A percentile compares a stretch with the other conserved stretches of the same genome.
Evolutionary conservation across 2,113 vertebrate species (phyloP).

Genomic region (Toxotes jaculatrix): DNA sequence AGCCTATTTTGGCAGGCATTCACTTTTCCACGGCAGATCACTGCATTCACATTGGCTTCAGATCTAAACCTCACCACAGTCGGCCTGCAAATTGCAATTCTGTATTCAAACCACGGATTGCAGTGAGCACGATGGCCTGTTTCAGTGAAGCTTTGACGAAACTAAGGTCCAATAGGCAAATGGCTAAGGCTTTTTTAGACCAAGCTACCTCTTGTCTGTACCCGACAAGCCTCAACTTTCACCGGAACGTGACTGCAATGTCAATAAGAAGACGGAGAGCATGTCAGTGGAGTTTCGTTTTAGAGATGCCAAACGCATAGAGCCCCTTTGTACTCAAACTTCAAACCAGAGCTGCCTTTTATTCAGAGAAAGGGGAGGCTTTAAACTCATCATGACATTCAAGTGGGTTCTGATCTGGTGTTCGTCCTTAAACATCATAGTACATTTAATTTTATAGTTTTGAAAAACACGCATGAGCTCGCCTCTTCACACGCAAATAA

Average conservation of each 20-base stretch:
- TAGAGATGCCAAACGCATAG: conserved; percentile 76
- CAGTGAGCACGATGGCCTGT: conserved; percentile 1
- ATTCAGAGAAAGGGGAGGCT: conserved; percentile 24
- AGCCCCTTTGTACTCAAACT: conserved; percentile 78
- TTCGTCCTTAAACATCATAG: conserved; percentile 2
- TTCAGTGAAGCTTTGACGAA: conserved; percentile 37
- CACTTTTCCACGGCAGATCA: conserved; percentile 41
- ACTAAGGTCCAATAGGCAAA: conserved; percentile 41
- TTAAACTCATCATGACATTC: conserved; percentile 26
- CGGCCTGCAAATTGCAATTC: conserved; percentile 34
- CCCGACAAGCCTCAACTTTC: conserved; percentile 83
- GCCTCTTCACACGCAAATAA: background rate
- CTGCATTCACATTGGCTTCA: conserved; percentile 24
- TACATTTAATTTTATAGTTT: conserved; percentile 35
- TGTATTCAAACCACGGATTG: conserved; percentile 29
- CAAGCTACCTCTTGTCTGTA: conserved; percentile 62
- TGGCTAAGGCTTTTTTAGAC: conserved; percentile 53
- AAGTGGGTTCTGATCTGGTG: background rate
- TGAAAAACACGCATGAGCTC: background rate
- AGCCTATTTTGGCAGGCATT: background rate
- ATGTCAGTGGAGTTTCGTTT: conserved; percentile 69
- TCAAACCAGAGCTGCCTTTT: conserved; percentile 47
- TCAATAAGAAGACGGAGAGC: conserved; percentile 72
- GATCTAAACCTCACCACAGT: conserved; percentile 23
- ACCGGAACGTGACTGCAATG: conserved; percentile 83